Evolutionary conservation across 2,888 invertebrate genomes (phyloP).

Genomic region (Oscheius onirici): DNA sequence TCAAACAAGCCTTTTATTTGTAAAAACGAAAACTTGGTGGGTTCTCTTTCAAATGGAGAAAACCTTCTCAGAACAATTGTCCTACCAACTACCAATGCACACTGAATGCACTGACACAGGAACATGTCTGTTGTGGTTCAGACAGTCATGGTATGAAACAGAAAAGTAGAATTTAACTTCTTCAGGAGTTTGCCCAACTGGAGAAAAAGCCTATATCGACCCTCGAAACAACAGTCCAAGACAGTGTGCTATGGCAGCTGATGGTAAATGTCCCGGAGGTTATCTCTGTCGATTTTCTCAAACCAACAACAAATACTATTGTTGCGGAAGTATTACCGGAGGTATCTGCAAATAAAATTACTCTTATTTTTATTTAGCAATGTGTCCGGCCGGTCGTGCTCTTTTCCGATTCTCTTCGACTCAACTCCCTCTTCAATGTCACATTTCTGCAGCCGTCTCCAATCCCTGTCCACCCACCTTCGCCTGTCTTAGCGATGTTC

Average conservation of each 20-base stretch:
- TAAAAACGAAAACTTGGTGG: constrained; percentile 38
- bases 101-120: constrained; percentile 46
- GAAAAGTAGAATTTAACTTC: background rate
- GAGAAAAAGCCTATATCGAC: constrained; percentile 60
- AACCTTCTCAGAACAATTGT: constrained; percentile 52
- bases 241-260: constrained; percentile 58
- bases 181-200: constrained; percentile 54
- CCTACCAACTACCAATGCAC: constrained; percentile 51
- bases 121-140: constrained; percentile 54
- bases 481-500: constrained; percentile 52
- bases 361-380: constrained; percentile 23
- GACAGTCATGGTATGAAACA: constrained; percentile 40
- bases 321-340: constrained; percentile 53
- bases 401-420: constrained; percentile 52
- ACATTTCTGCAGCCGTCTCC: constrained; percentile 40
- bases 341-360: constrained; percentile 9
- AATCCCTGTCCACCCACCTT: constrained; percentile 50
- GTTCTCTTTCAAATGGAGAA: too few relatives aligned
- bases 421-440: constrained; percentile 53
- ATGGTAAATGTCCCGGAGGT: constrained; percentile 52
- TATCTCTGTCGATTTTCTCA: constrained; percentile 55
- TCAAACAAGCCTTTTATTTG: constrained; percentile 52
- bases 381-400: constrained; percentile 53
- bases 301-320: constrained; percentile 54
- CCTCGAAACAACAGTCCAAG: constrained; percentile 49